These are phyloP conservation scores for Helleia helle DNA, from an alignment of 2,888 invertebrate species.

Conservation along the genomic window DNA sequence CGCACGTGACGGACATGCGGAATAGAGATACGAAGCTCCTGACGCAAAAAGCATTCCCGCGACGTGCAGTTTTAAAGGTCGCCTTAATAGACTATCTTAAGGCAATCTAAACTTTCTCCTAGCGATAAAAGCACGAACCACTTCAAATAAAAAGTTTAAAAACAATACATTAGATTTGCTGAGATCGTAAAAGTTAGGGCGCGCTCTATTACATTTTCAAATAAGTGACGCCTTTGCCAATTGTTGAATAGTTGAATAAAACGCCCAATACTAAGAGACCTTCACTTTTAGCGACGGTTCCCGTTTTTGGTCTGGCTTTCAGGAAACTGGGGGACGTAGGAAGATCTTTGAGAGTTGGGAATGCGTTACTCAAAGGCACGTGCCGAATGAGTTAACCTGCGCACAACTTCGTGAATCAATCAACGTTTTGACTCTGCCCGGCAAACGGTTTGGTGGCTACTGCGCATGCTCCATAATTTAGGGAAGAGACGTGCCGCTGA, in stretches of 20 bases:
- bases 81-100: constrained; percentile 4
- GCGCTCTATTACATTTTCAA: constrained; percentile 30
- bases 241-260: constrained; percentile 36
- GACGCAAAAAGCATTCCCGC: background rate
- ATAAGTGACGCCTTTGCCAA: constrained; percentile 32
- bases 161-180: constrained; percentile 12
- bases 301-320: constrained; percentile 18
- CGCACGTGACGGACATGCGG: no score
- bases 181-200: constrained; percentile 11
- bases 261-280: constrained; percentile 28
- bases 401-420: constrained; percentile 69
- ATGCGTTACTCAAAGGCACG: constrained; percentile 44
- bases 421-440: constrained; percentile 57
- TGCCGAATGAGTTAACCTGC: constrained; percentile 51
- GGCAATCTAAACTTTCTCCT: constrained; percentile 12
- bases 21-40: no score
- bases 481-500: constrained; percentile 35
- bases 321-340: constrained; percentile 21
- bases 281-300: constrained; percentile 24
- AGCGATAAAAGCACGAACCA: constrained; percentile 3
- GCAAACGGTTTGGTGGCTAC: constrained; percentile 36
- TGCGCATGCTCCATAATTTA: constrained; percentile 50
- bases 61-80: background rate
- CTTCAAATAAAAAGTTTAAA: constrained; percentile 11
- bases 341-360: constrained; percentile 33